Conservation (phyloP, 2,797 vertebrate species). For the Cephalopachus bancanus region DNA sequence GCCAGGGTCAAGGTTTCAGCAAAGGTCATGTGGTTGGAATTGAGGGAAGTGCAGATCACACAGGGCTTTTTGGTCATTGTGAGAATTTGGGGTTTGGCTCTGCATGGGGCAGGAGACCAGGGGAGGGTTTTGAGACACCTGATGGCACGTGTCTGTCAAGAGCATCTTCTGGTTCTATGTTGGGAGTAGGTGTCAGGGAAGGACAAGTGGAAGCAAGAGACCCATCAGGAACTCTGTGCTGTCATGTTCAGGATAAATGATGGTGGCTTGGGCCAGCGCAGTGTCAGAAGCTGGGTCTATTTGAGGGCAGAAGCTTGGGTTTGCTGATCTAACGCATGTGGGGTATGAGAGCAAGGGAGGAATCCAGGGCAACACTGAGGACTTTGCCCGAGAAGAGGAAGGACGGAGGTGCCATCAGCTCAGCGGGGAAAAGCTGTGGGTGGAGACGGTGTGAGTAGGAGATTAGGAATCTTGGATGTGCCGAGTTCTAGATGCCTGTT, state of each 20-base stretch:
- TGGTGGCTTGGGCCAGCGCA: not conserved
- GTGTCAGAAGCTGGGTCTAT: not conserved
- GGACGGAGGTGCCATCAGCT: not conserved
- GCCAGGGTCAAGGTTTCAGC: not conserved
- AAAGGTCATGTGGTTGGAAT: not conserved
- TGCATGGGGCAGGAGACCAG: too few relatives aligned
- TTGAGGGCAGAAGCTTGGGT: not conserved
- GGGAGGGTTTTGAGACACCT: too few relatives aligned
- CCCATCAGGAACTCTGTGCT: not conserved
- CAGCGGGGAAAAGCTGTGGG: not conserved
- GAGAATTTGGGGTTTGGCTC: not conserved
- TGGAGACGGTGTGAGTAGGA: slow-evolving; percentile 46
- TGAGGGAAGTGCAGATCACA: not conserved
- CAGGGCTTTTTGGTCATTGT: not conserved
- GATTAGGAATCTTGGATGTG: slow-evolving; percentile 42
- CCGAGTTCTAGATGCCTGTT: slow-evolving; percentile 64
- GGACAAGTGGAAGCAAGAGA: not conserved
- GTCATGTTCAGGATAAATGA: not conserved
- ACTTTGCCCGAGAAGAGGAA: not conserved
- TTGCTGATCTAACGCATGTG: not conserved
- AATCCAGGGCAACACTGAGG: not conserved
- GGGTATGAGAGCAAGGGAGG: not conserved
- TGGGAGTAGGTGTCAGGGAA: not conserved
- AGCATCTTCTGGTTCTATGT: not conserved
- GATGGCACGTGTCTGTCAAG: not conserved